Conservation (phyloP, 2,888 invertebrate genomes). For the Fragum sueziense region DNA sequence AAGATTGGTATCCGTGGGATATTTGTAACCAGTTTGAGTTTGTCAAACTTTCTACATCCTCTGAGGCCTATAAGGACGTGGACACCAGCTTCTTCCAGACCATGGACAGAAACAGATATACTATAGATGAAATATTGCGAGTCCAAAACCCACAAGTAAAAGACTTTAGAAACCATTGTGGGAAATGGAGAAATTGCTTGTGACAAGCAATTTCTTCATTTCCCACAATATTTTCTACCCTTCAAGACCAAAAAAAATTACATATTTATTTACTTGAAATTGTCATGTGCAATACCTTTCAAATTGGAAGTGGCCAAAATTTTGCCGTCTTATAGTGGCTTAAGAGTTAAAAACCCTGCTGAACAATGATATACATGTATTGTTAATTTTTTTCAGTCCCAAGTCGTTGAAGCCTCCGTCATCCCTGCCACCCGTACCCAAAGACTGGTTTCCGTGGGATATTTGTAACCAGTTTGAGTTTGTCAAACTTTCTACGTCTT, state of each 20-base stretch:
- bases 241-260: no score
- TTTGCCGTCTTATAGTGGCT: no score
- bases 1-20: slow-evolving; percentile 52
- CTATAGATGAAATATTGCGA: slow-evolving; percentile 40
- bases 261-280: no score
- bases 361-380: no score
- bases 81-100: slow-evolving; percentile 41
- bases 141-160: slow-evolving; percentile 55
- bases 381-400: no score
- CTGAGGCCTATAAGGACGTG: slow-evolving; percentile 6
- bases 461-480: slow-evolving; percentile 49
- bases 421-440: slow-evolving; percentile 20
- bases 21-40: slow-evolving; percentile 49
- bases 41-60: slow-evolving; percentile 15
- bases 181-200: no score
- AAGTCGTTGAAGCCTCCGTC: neutral
- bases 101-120: slow-evolving; percentile 1
- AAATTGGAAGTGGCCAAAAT: no score
- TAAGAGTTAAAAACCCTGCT: no score
- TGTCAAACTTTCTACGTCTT: slow-evolving; percentile 15
- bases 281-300: no score
- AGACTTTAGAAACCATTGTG: no score
- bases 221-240: no score
- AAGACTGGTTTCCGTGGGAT: slow-evolving; percentile 52
- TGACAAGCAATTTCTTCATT: no score